phyloP scores from a whole-genome alignment of 2,797 vertebrate species.

The Sternotherus odoratus region DNA sequence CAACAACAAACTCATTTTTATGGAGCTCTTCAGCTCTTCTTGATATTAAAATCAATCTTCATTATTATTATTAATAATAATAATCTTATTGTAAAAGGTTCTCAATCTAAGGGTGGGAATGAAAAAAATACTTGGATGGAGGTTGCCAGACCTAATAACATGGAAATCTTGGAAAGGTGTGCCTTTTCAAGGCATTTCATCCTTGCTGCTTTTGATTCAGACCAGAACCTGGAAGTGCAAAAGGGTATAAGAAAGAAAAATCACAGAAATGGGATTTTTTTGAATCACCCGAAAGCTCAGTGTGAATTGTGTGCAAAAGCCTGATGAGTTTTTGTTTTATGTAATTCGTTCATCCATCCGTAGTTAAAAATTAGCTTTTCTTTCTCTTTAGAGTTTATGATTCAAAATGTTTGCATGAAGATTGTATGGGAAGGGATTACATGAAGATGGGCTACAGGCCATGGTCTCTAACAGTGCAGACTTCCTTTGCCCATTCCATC shows the following conservation, averaged over 20 bases:
- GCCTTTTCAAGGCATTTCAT: background rate
- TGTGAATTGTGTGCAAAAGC: background rate
- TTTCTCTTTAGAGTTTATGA: background rate
- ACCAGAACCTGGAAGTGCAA: background rate
- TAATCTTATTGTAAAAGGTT: constrained; percentile 43
- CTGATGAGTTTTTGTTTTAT: background rate
- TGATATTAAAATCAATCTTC: constrained; percentile 59
- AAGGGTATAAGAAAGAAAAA: background rate
- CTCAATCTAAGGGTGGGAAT: constrained; percentile 32
- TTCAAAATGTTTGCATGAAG: background rate
- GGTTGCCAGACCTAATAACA: constrained; percentile 60
- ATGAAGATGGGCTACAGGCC: background rate
- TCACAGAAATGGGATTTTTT: background rate
- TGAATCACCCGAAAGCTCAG: background rate
- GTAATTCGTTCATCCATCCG: background rate
- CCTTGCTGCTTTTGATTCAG: constrained; percentile 49
- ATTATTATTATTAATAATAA: constrained; percentile 42
- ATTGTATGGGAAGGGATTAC: accelerated
- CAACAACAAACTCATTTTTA: constrained; percentile 54
- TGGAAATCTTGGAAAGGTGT: background rate
- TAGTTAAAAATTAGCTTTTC: background rate
- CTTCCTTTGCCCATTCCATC: background rate
- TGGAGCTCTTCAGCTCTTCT: constrained; percentile 48
- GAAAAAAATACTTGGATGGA: constrained; percentile 64
- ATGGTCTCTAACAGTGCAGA: constrained; percentile 6